Evolutionary conservation across 1,140 invertebrate species (phyloP).

Genomic region (Homalodisca vitripennis): DNA sequence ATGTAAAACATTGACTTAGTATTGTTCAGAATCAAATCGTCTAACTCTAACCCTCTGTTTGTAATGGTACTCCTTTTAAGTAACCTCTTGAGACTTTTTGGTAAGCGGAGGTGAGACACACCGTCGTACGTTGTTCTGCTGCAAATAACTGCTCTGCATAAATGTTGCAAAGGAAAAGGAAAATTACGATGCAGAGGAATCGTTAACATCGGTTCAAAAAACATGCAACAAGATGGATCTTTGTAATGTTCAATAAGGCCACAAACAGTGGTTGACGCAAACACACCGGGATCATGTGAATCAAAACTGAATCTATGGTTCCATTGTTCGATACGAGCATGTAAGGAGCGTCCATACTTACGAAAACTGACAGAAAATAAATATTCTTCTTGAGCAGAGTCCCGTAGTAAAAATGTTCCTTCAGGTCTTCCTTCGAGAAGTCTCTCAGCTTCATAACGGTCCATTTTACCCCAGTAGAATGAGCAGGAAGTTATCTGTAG

Average conservation of each 20-base stretch:
- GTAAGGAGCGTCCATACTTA: constrained; percentile 90
- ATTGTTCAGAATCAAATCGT: constrained; percentile 64
- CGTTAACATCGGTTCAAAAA: constrained; percentile 97
- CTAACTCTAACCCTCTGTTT: constrained; percentile 90
- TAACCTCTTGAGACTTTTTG: constrained; percentile 84
- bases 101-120: constrained; percentile 80
- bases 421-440: constrained; percentile 91
- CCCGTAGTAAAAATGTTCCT: constrained; percentile 92
- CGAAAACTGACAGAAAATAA: constrained; percentile 97
- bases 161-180: constrained; percentile 87
- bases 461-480: constrained; percentile 94
- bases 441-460: constrained; percentile 92
- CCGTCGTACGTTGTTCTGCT: constrained; percentile 82
- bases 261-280: constrained; percentile 82
- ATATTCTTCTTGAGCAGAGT: constrained; percentile 97
- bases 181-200: constrained; percentile 85
- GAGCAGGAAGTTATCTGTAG: constrained; percentile 83
- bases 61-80: constrained; percentile 96
- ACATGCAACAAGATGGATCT: constrained; percentile 97
- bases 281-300: constrained; percentile 94
- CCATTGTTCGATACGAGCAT: constrained; percentile 96
- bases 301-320: constrained; percentile 96
- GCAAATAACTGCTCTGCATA: constrained; percentile 85
- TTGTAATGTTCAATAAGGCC: constrained; percentile 96
- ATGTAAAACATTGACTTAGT: too few relatives aligned